Percentiles rank a stretch among this genome's conserved stretches.
Evolutionary conservation across 2,797 vertebrate genomes (phyloP).

Genomic region (Spea hammondii): DNA sequence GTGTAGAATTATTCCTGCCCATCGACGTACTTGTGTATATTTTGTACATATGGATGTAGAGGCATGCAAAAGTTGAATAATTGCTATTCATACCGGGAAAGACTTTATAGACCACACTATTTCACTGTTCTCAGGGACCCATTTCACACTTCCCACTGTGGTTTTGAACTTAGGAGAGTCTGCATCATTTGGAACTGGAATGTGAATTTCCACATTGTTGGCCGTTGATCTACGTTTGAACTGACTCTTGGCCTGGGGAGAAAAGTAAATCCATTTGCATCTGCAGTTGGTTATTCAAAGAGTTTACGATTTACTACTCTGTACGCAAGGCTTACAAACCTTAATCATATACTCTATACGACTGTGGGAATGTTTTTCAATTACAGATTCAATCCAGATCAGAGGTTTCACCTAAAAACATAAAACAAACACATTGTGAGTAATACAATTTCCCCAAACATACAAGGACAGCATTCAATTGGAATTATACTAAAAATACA

Average conservation of each 20-base stretch:
- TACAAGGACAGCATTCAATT: background rate
- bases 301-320: too few species aligned
- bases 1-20: too few species aligned
- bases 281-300: too few species aligned
- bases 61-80: too few species aligned
- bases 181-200: constrained; percentile 94
- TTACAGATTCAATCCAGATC: constrained; percentile 98
- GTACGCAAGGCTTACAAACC: constrained; percentile 64
- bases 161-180: constrained; percentile 99
- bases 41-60: too few species aligned
- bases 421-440: background rate
- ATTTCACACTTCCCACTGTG: constrained; percentile 96
- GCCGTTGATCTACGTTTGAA: constrained; percentile 96
- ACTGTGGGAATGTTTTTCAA: constrained; percentile 99
- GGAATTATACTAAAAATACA: too few species aligned
- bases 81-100: constrained; percentile 82
- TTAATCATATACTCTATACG: constrained; percentile 99
- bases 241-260: constrained; percentile 89
- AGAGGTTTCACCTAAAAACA: constrained; percentile 86
- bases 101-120: constrained; percentile 99
- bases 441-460: too few species aligned
- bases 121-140: constrained; percentile 97
- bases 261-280: background rate
- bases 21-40: too few species aligned
- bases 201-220: constrained; percentile 99